A percentile compares a stretch with the other conserved stretches of the same genome.
Conservation (phyloP, 2,113 vertebrate genomes). For the Mesocricetus auratus region DNA sequence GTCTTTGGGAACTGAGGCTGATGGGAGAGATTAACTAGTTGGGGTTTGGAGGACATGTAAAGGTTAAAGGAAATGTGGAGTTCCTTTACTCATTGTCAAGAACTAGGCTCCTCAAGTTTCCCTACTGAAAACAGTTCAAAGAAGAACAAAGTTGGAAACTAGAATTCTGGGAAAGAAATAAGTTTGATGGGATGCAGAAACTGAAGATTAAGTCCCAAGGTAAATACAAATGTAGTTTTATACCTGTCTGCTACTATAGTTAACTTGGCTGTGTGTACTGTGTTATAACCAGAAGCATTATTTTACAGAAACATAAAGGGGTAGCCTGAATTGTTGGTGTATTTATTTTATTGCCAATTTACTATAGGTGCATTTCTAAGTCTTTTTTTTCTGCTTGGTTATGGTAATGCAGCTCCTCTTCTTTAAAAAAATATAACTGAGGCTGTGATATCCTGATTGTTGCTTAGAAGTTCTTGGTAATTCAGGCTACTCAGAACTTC, state of each 20-base stretch:
- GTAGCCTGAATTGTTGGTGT: neutral
- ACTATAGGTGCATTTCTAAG: neutral
- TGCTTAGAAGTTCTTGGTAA: constrained; percentile 2
- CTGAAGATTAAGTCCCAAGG: neutral
- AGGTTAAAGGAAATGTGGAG: neutral
- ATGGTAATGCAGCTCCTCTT: neutral
- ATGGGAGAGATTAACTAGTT: neutral
- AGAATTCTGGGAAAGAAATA: neutral
- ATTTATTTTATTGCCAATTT: neutral
- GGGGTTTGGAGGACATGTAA: neutral
- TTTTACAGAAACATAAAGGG: neutral
- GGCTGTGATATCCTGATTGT: neutral
- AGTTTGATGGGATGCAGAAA: neutral
- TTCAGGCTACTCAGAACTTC: neutral
- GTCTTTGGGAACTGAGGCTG: neutral
- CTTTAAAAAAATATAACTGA: neutral
- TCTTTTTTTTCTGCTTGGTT: neutral
- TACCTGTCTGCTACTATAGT: neutral
- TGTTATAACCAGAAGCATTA: neutral
- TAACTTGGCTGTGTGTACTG: neutral
- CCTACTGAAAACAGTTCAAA: neutral
- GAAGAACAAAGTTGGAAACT: neutral
- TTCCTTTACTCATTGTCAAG: neutral
- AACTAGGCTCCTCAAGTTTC: neutral
- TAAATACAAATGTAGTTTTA: neutral